Evolutionary conservation across 2,888 invertebrate species (phyloP), one percentile per base, ranked within the genome.

Genomic region (Pseudoips prasinana): DNA sequence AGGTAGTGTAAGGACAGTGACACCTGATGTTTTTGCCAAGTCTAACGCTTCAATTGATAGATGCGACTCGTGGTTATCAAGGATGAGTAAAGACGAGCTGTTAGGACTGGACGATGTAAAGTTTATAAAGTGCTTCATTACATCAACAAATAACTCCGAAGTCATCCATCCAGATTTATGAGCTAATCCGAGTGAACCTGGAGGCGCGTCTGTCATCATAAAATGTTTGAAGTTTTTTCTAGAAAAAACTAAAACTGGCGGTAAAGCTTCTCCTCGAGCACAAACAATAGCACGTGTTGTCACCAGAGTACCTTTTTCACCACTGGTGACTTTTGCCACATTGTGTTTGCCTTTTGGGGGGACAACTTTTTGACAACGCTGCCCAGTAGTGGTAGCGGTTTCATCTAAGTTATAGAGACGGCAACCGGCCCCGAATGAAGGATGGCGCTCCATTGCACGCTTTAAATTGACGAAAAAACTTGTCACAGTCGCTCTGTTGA

Each of bases 161-260:
- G 3, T 18, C 18, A 6, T 18, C 18, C 18, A 6, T 18, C 18
- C 18, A 18, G n/a, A n/a, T n/a, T n/a, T n/a, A n/a, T n/a, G n/a
- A n/a, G 46, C 44, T n/a, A 52, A 24, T 8, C 46, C 46, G 7
- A 52, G 23, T 6, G 43, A 39, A 6, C 46, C 37, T 20, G 40
- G 9, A 28, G 46, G 50, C n/a, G 46, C 34, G 14, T 33, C 33
- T 26, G 46, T 36, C 22, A 38, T 33, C 29, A 17, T 19, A 9
- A 14, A 5, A 7, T 8, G 10, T 18, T 24, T 23, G 7, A 14
- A 30, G 10, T 40, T 40, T 25, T 43, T 43, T 5, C 49, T 22
- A 5, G 49, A 45, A 23, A 49, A 53, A 7, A 53, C 36, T 23
- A 53, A 8, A 42, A 44, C 10, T 41, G 52, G 22, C 46, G n/a